Base-by-base conservation (phyloP, 2,113 vertebrate genomes). In the Cochlearius cochlearius region DNA sequence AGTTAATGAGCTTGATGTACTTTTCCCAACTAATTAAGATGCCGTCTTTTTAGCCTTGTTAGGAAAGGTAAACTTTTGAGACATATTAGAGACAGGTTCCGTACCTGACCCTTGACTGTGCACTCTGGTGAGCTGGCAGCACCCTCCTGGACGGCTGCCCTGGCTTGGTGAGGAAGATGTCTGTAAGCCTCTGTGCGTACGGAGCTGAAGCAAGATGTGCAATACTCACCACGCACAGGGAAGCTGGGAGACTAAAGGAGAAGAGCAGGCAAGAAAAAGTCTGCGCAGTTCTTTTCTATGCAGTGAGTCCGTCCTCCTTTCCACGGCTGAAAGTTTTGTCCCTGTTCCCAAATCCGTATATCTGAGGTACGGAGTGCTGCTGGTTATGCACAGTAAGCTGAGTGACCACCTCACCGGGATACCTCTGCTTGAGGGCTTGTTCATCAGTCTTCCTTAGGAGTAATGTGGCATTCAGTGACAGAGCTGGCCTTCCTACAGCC, bases 1-100 rank as follows among this genome's bases (percentile, higher is more conserved):
- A 96, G 86, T 94, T 96, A 94, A 97, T 91, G 86, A 96, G 72
- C 69, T 95, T 86, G 81, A 90, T 95, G 94, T 95, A 76, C 50
- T 93, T 97, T 97, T 86, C 88, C 73, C 92, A 53, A 68, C 91
- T 95, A 86, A 96, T 97, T 96, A 94, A 85, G 85, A 36, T 29
- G 36, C n/a, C 50, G 25, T 67, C 34, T n/a, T 86, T 94, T 93
- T 30, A 67, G 87, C 67, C 39, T 83, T 68, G 74, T 43, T 84
- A 68, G 82, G 88, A 88, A 86, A 67, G 45, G 78, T 77, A 39
- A 85, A 73, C 11, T 88, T 76, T 8, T 10, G 88, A 83, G 72
- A 72, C 5, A 4, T 18, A 75, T 17, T 10, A 32, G 60, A 91
- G 53, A 23, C 32, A 47, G 34, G 50, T 67, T 52, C 52, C 36